Percentiles rank a stretch among this genome's conserved stretches.
Evolutionary conservation across 2,797 vertebrate genomes (phyloP).

Genomic region (Pelobates cultripes): DNA sequence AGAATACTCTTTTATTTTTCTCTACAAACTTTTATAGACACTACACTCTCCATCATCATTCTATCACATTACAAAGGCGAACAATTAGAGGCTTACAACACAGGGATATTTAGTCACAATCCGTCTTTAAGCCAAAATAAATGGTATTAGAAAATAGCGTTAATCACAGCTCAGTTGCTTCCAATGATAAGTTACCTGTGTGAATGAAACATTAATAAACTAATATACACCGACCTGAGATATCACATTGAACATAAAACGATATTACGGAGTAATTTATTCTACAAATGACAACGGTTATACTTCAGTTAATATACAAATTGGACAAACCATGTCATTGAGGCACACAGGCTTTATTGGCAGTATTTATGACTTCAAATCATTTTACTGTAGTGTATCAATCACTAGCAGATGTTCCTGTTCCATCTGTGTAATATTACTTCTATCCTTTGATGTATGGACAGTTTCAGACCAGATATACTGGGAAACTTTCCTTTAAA

Average conservation of each 20-base stretch:
- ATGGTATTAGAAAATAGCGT: no score
- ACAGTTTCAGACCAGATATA: slow-evolving; percentile 13
- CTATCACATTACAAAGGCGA: neutral
- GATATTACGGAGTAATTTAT: slow-evolving; percentile 2
- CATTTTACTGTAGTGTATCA: slow-evolving; percentile 18
- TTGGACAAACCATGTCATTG: slow-evolving; percentile 15
- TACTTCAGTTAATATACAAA: slow-evolving; percentile 31
- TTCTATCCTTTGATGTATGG: slow-evolving; percentile 25
- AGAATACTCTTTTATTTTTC: neutral
- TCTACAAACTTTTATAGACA: neutral
- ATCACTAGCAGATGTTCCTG: slow-evolving; percentile 23
- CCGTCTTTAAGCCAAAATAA: no score
- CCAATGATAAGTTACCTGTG: neutral
- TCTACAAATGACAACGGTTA: slow-evolving; percentile 10
- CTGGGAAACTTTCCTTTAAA: slow-evolving; percentile 17
- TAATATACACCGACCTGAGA: neutral
- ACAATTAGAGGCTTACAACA: no score
- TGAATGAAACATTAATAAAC: neutral
- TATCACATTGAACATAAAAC: neutral
- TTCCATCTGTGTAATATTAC: slow-evolving; percentile 19
- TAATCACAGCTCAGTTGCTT: neutral
- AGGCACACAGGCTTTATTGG: slow-evolving; percentile 1
- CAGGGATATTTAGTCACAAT: no score
- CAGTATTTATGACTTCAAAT: slow-evolving; percentile 17
- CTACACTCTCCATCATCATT: neutral